These are phyloP conservation scores for Epinotia brunnichana DNA, from an alignment of 2,888 invertebrate genomes.

Conservation along the genomic window DNA sequence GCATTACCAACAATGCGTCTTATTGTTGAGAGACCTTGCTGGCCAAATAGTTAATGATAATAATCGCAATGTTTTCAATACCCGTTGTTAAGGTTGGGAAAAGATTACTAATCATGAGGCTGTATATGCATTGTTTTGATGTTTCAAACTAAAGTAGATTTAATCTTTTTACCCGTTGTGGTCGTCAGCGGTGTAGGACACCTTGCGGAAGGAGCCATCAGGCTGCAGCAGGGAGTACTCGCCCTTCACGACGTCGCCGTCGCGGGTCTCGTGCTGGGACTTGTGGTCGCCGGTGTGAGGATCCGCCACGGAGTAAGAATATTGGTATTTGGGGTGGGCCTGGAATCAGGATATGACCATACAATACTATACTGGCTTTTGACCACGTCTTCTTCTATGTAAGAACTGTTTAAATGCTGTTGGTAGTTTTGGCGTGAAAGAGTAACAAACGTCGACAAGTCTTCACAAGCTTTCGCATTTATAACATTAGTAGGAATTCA, in stretches of 20 bases:
- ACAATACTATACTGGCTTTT: too few species aligned
- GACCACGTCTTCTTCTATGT: too few species aligned
- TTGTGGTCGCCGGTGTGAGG: conserved; percentile 86
- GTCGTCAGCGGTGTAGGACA: conserved; percentile 84
- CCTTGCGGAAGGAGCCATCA: conserved; percentile 85
- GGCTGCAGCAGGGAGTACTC: conserved; percentile 86
- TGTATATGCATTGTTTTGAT: conserved; percentile 21
- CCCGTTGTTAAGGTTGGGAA: conserved; percentile 32
- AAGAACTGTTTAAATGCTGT: background rate
- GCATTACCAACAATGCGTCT: conserved; percentile 34
- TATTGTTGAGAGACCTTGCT: conserved; percentile 37
- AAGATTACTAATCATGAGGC: conserved; percentile 32
- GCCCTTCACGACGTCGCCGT: conserved; percentile 86
- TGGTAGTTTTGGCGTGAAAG: too few species aligned
- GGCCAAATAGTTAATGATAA: conserved; percentile 39
- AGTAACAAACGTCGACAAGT: background rate
- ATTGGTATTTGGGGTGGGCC: conserved; percentile 85
- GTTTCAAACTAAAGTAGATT: background rate
- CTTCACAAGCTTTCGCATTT: background rate
- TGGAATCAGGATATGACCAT: conserved; percentile 51
- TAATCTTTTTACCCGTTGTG: conserved; percentile 77
- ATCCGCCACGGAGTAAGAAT: conserved; percentile 85
- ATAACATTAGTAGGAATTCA: background rate
- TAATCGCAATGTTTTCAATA: conserved; percentile 37
- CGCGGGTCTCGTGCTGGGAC: conserved; percentile 83